Percentiles rank a stretch among this genome's conserved stretches.
These are phyloP conservation scores for Zaprionus inermis DNA, from an alignment of 1,140 invertebrate species.

Conservation along the genomic window DNA sequence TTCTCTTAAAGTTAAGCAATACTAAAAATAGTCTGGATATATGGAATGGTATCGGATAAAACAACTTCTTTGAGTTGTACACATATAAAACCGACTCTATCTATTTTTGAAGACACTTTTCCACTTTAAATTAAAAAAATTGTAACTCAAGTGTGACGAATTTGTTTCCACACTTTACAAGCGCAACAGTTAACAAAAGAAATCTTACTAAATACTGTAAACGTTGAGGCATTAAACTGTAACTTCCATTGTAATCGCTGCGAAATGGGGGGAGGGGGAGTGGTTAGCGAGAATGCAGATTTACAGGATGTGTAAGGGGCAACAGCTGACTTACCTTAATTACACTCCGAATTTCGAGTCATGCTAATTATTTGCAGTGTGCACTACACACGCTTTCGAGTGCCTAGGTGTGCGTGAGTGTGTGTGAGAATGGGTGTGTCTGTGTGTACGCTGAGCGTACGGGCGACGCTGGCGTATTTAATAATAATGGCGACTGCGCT, in stretches of 20 bases:
- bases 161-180: constrained; percentile 25
- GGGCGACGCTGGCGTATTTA: constrained; percentile 59
- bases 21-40: no score
- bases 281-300: not conserved
- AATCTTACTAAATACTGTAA: constrained; percentile 44
- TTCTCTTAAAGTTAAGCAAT: no score
- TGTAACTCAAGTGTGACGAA: constrained; percentile 40
- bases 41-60: no score
- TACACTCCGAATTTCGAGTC: constrained; percentile 65
- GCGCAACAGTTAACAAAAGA: constrained; percentile 33
- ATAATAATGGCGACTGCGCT: constrained; percentile 64
- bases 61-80: not conserved
- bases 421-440: not conserved
- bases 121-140: constrained; percentile 1
- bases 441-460: constrained; percentile 9
- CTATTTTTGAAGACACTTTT: not conserved
- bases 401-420: not conserved
- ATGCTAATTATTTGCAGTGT: constrained; percentile 75
- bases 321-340: constrained; percentile 80
- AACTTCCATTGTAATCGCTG: constrained; percentile 53
- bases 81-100: not conserved
- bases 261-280: not conserved
- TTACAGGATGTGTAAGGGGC: constrained; percentile 18
- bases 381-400: constrained; percentile 26
- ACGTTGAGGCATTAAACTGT: constrained; percentile 62